phyloP scores from a whole-genome alignment of 2,888 invertebrate genomes.

The Brachypalpus laphriformis region DNA sequence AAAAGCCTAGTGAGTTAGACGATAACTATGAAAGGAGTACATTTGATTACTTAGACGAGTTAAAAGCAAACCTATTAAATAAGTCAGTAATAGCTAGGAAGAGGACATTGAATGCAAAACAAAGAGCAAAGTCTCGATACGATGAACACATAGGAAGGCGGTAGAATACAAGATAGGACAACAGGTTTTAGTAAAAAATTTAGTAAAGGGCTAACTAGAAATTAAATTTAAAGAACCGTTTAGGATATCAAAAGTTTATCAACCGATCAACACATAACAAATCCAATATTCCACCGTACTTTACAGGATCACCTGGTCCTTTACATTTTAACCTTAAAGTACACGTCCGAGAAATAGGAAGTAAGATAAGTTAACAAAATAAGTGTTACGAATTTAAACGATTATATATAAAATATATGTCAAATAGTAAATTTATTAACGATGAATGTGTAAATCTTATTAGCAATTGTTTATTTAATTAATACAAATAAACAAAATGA shows the following conservation, averaged over 20 bases:
- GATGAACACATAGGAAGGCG: slow-evolving; percentile 22
- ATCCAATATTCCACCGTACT: background rate
- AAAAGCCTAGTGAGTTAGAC: slow-evolving; percentile 5
- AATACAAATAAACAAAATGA: no score
- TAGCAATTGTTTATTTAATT: no score
- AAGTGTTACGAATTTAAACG: background rate
- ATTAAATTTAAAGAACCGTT: slow-evolving; percentile 22
- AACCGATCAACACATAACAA: no score
- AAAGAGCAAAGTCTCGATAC: slow-evolving; percentile 26
- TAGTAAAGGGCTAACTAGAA: slow-evolving; percentile 13
- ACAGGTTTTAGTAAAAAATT: slow-evolving; percentile 29
- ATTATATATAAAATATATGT: background rate
- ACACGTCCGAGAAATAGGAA: slow-evolving; percentile 23
- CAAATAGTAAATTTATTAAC: slow-evolving; percentile 2
- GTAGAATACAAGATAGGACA: slow-evolving; percentile 33
- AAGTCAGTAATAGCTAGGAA: slow-evolving; percentile 13
- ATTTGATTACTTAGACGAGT: slow-evolving; percentile 33
- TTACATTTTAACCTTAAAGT: slow-evolving; percentile 26
- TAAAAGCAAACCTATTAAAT: slow-evolving; percentile 27
- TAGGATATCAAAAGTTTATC: background rate
- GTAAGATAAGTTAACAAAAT: slow-evolving; percentile 9
- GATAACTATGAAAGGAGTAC: background rate
- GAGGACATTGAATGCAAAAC: slow-evolving; percentile 7
- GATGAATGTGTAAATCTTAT: background rate
- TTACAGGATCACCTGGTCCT: background rate